A percentile compares a stretch with the other conserved stretches of the same genome.
These are phyloP conservation scores for Elaphurus davidianus DNA, from an alignment of 2,113 vertebrate species.

Conservation along the genomic window DNA sequence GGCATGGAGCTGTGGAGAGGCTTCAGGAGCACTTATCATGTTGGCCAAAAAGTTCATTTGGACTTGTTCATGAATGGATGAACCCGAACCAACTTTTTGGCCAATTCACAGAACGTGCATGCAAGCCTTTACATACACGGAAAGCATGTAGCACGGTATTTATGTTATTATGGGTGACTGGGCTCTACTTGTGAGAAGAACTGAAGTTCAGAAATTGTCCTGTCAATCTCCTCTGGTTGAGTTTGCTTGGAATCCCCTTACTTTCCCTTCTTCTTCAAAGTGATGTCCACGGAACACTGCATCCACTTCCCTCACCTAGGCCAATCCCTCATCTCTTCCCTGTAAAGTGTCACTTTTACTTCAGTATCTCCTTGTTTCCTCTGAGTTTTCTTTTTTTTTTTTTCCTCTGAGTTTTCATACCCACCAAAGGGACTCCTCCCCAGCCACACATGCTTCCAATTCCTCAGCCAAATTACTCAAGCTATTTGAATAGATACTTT, in stretches of 20 bases:
- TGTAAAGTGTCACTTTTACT: neutral
- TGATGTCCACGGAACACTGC: neutral
- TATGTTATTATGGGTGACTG: fast-evolving
- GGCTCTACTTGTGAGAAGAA: neutral
- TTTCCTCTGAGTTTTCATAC: neutral
- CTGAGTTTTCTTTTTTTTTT: neutral
- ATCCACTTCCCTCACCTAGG: neutral
- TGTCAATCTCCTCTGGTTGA: neutral
- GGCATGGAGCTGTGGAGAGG: neutral
- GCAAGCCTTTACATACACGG: neutral
- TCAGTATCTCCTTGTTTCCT: neutral
- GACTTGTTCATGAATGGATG: fast-evolving
- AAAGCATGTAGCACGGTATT: neutral
- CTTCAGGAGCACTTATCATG: fast-evolving
- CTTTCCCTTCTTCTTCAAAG: neutral
- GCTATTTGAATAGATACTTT: neutral
- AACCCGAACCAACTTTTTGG: neutral
- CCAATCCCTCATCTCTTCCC: neutral
- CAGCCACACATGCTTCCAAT: neutral
- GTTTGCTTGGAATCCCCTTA: neutral
- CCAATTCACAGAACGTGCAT: fast-evolving
- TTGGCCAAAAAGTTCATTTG: neutral
- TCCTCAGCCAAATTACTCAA: neutral
- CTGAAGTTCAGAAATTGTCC: neutral
- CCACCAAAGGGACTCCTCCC: neutral